Conservation (phyloP, 2,797 vertebrate species). For the Cossypha heuglini region DNA sequence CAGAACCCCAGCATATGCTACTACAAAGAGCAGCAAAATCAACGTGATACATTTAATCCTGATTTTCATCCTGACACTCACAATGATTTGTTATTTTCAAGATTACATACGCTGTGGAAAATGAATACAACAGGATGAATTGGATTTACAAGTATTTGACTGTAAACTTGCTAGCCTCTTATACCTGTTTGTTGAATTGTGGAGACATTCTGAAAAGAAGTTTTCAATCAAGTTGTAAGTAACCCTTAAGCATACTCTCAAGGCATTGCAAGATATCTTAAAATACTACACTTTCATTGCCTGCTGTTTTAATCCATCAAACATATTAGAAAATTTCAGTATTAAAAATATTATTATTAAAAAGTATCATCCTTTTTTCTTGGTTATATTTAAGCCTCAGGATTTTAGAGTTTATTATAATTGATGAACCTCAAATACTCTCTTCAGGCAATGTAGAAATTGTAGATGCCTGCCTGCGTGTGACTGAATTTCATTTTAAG, state of each 20-base stretch:
- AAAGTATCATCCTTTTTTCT: background rate
- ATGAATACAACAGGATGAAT: background rate
- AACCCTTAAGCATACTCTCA: background rate
- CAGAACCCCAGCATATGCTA: background rate
- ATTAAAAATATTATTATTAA: background rate
- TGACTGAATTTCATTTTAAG: background rate
- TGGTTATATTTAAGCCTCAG: background rate
- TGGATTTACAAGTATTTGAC: background rate
- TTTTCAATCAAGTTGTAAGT: background rate
- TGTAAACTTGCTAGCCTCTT: background rate
- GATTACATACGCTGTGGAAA: background rate
- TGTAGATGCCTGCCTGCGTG: background rate
- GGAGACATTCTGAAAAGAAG: background rate
- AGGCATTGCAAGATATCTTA: background rate
- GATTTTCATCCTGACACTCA: background rate
- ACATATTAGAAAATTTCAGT: background rate
- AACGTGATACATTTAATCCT: slow-evolving; percentile 22
- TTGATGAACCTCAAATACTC: background rate
- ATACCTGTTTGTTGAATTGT: background rate
- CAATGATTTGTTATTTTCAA: slow-evolving; percentile 22
- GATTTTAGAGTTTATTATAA: background rate
- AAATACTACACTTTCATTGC: background rate
- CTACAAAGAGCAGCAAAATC: slow-evolving; percentile 24
- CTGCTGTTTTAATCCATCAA: background rate
- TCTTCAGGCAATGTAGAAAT: background rate